These are phyloP conservation scores for Gobio gobio DNA, from an alignment of 2,113 vertebrate genomes.

Conservation along the genomic window DNA sequence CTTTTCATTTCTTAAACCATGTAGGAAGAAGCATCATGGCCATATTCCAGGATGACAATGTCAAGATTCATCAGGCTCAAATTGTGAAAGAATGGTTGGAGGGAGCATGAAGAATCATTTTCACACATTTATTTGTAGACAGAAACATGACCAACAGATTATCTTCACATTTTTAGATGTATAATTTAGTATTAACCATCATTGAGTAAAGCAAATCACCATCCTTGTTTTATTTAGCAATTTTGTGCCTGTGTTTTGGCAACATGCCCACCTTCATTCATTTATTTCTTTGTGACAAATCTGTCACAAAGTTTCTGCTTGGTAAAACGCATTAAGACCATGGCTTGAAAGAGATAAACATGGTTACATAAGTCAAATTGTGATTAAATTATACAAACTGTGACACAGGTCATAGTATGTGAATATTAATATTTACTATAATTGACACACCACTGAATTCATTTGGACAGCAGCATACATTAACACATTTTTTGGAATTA, in stretches of 20 bases:
- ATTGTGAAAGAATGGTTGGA: too few relatives aligned
- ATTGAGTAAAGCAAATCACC: not conserved
- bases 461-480: not conserved
- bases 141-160: not conserved
- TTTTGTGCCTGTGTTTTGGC: not conserved
- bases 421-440: slow-evolving; percentile 18
- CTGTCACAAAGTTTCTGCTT: not conserved
- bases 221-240: not conserved
- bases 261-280: not conserved
- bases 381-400: slow-evolving; percentile 6
- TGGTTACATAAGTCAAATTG: slow-evolving; percentile 20
- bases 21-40: too few relatives aligned
- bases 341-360: slow-evolving; percentile 20
- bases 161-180: not conserved
- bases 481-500: not conserved
- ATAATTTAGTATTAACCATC: not conserved
- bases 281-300: not conserved
- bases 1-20: too few relatives aligned
- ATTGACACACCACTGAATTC: not conserved
- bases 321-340: not conserved
- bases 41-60: too few relatives aligned
- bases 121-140: not conserved
- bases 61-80: too few relatives aligned
- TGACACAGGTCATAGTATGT: not conserved
- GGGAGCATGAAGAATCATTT: too few relatives aligned